Evolutionary conservation across 2,113 vertebrate genomes (phyloP).

Genomic region (Catagonus wagneri): DNA sequence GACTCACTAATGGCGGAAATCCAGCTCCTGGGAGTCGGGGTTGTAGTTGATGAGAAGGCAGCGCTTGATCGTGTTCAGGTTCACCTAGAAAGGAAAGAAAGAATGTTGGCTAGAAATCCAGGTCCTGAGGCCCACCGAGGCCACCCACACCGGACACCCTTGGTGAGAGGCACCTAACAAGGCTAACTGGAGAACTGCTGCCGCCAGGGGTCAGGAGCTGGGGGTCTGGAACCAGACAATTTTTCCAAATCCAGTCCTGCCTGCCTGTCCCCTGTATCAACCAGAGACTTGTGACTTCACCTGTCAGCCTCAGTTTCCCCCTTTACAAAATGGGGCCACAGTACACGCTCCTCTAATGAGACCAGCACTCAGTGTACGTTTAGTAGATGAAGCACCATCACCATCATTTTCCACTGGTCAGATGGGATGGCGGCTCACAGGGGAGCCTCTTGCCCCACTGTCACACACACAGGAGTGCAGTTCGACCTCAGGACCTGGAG

Average conservation of each 20-base stretch:
- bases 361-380: fast-evolving
- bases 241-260: not conserved
- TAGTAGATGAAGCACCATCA: fast-evolving
- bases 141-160: not conserved
- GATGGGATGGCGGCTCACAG: not conserved
- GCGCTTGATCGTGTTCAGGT: conserved; percentile 94
- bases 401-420: too few relatives aligned
- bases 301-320: not conserved
- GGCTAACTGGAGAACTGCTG: not conserved
- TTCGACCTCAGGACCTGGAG: not conserved
- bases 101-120: not conserved
- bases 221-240: not conserved
- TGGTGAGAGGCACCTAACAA: not conserved
- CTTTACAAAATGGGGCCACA: not conserved
- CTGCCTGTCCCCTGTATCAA: not conserved
- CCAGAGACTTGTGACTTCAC: not conserved
- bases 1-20: conserved; percentile 96
- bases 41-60: conserved; percentile 93
- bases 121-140: not conserved
- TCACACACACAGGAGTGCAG: not conserved
- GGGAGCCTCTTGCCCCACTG: not conserved
- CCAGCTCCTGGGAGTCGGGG: conserved; percentile 88
- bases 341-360: fast-evolving
- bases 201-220: not conserved
- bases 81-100: conserved; percentile 86